phyloP scores from a whole-genome alignment of 2,113 vertebrate species.

The Nematolebias whitei region DNA sequence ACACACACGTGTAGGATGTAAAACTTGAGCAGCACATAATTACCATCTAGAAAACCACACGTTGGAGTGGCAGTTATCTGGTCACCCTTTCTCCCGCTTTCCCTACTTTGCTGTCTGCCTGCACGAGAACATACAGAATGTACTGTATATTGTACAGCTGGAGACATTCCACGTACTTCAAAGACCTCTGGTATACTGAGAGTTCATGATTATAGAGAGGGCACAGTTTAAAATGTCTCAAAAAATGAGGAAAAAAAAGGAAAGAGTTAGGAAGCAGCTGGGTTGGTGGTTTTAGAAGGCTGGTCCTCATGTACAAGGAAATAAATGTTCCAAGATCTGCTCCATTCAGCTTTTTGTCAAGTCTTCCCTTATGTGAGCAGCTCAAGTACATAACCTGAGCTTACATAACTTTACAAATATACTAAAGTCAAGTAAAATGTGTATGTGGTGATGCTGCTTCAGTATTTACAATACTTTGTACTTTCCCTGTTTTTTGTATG shows the following conservation, averaged over 20 bases:
- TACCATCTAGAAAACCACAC: constrained; percentile 47
- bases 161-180: constrained; percentile 63
- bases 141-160: constrained; percentile 52
- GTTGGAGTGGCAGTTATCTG: constrained; percentile 29
- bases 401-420: constrained; percentile 7
- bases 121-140: constrained; percentile 40
- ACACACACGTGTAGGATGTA: constrained; percentile 21
- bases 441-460: neutral
- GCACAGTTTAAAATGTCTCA: constrained; percentile 55
- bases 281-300: constrained; percentile 51
- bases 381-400: constrained; percentile 9
- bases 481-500: too few relatives aligned
- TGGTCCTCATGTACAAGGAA: constrained; percentile 52
- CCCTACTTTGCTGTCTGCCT: constrained; percentile 45
- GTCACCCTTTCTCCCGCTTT: constrained; percentile 33
- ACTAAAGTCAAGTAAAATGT: constrained; percentile 3
- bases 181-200: constrained; percentile 59
- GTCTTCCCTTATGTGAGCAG: constrained; percentile 10
- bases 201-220: constrained; percentile 72
- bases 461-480: too few relatives aligned
- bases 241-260: constrained; percentile 15
- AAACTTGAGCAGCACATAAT: constrained; percentile 33
- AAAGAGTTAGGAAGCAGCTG: constrained; percentile 65
- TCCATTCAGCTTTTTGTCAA: constrained; percentile 37
- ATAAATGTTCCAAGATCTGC: constrained; percentile 51